These are phyloP conservation scores for Aix galericulata DNA, from an alignment of 2,113 vertebrate genomes.

Conservation along the genomic window DNA sequence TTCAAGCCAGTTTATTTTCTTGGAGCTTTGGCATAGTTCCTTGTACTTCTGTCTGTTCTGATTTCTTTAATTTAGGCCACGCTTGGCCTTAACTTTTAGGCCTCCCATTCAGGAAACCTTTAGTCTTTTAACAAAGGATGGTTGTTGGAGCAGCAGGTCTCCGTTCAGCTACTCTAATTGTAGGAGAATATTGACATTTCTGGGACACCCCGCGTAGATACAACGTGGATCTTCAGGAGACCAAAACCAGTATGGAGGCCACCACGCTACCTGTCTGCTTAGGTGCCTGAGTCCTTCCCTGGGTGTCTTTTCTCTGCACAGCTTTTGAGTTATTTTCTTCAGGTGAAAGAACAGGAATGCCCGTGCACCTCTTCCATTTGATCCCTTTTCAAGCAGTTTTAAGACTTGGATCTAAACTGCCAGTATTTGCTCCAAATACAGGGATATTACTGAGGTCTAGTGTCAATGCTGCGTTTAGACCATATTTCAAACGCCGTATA, in stretches of 20 bases:
- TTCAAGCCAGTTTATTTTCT: background rate
- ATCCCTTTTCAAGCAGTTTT: background rate
- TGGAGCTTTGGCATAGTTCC: background rate
- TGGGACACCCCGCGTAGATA: rapidly evolving
- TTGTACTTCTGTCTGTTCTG: background rate
- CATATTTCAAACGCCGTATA: background rate
- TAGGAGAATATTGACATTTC: background rate
- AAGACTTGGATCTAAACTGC: background rate
- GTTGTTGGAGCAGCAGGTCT: background rate
- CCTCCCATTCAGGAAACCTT: background rate
- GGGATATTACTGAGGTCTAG: background rate
- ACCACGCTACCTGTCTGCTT: background rate
- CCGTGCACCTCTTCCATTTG: background rate
- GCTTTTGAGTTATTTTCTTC: background rate
- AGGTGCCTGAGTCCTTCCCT: background rate
- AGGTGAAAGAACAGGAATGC: rapidly evolving
- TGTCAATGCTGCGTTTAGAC: background rate
- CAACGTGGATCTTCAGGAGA: background rate
- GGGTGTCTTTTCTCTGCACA: background rate
- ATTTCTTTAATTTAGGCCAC: background rate
- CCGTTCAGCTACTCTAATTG: background rate
- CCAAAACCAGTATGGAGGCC: background rate
- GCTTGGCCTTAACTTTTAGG: background rate
- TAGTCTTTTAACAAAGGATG: background rate
- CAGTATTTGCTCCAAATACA: rapidly evolving